A percentile compares a stretch with the other conserved stretches of the same genome.
Conservation (phyloP, 2,797 vertebrate genomes). For the Centropyge bicolor region DNA sequence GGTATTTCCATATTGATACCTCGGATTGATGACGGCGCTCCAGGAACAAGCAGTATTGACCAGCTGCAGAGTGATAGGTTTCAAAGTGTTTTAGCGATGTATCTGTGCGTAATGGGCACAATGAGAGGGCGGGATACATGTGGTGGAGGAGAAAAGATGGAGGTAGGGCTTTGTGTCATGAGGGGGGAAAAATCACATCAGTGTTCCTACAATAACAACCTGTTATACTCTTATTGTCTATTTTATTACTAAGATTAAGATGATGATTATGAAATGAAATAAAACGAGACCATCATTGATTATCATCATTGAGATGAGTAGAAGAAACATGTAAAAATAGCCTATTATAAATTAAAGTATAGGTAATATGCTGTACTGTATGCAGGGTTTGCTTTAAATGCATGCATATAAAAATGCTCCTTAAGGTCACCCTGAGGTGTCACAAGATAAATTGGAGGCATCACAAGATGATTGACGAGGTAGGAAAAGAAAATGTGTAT, state of each 20-base stretch:
- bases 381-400: too few species aligned
- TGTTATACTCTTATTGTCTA: neutral
- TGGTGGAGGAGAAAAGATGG: constrained; percentile 8
- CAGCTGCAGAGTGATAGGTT: constrained; percentile 79
- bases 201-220: constrained; percentile 18
- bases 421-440: too few species aligned
- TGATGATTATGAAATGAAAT: neutral
- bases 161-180: neutral
- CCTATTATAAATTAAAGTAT: too few species aligned
- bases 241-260: too few species aligned
- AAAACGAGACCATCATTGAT: too few species aligned
- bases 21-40: constrained; percentile 85
- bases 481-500: too few species aligned
- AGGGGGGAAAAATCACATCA: constrained; percentile 1
- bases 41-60: constrained; percentile 84
- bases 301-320: too few species aligned
- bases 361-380: too few species aligned
- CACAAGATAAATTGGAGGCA: too few species aligned
- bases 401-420: too few species aligned
- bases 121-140: constrained; percentile 14
- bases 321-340: too few species aligned
- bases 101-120: constrained; percentile 58
- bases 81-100: constrained; percentile 71
- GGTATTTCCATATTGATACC: constrained; percentile 88
- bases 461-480: too few species aligned